Evolutionary conservation across 1,140 invertebrate species (phyloP).

Genomic region (Nasonia vitripennis): DNA sequence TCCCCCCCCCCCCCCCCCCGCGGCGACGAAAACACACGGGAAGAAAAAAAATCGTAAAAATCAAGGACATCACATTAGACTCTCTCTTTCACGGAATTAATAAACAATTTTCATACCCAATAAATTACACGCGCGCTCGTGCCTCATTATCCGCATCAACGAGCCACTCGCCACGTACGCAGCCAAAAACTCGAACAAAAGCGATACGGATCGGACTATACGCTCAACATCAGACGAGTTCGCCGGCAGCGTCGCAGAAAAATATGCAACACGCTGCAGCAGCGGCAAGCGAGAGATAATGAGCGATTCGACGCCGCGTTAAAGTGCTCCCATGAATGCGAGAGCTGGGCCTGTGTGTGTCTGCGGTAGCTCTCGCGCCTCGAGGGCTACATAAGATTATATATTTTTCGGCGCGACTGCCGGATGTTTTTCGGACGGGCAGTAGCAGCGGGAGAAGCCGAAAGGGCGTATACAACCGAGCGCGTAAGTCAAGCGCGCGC

Average conservation of each 20-base stretch:
- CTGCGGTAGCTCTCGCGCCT: constrained; percentile 28
- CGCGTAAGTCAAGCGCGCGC: neutral
- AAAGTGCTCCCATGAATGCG: constrained; percentile 42
- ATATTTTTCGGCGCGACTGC: constrained; percentile 36
- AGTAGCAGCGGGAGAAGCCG: constrained; percentile 56
- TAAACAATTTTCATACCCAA: constrained; percentile 52
- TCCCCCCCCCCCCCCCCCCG: neutral
- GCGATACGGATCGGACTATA: constrained; percentile 30
- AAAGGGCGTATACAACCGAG: neutral
- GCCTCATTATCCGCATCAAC: neutral
- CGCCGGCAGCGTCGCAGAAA: neutral
- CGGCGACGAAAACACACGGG: neutral
- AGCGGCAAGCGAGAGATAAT: constrained; percentile 30
- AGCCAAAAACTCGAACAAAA: constrained; percentile 25
- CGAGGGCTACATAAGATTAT: constrained; percentile 20
- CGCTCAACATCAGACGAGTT: neutral
- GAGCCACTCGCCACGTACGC: neutral
- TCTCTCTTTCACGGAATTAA: constrained; percentile 1
- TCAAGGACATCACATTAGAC: neutral
- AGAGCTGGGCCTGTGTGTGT: neutral
- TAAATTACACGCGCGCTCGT: constrained; percentile 30
- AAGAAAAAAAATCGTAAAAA: neutral
- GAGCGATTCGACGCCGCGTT: constrained; percentile 39
- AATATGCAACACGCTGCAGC: constrained; percentile 10
- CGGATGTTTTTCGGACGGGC: constrained; percentile 71